Evolutionary conservation across 2,888 invertebrate species (phyloP), one percentile per base, ranked within the genome.

Genomic region (Hypomecis punctinalis): DNA sequence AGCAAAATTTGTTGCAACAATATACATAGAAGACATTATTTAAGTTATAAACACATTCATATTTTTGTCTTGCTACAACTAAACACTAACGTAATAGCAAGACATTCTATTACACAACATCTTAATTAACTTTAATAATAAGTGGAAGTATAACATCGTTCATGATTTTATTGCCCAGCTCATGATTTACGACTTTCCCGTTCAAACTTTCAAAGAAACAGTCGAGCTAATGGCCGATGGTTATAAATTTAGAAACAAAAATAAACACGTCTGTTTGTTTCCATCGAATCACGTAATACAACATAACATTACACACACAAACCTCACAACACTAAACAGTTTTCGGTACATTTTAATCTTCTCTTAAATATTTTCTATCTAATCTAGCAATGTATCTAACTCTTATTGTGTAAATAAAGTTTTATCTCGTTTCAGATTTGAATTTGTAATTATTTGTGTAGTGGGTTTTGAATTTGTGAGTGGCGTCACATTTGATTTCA

Each of bases 341-440:
- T 84, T 84, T 86, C 83, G 78, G 78, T 83, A 83, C 79, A 87
- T 83, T 90, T 85, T 87, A 84, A 84, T 88, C 90, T 91, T 90
- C 88, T 91, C 90, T 88, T 91, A 86, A 89, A 90, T 90, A 91
- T 91, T 93, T 91, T 89, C 91, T 91, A 85, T 92, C 91, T 92
- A 90, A 91, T 82, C 85, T 91, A 91, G 91, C 84, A 75, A 84
- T 86, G 86, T 90, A 89, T 84, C 85, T 89, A 89, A 91, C 84
- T 90, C 86, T 89, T 88, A 88, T 86, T 83, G 88, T 93, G 91
- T 92, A 92, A 91, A 92, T 92, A 92, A 91, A 82, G 84, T 92
- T 86, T 89, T 85, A 85, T 88, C 88, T 90, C 83, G 83, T 93
- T 91, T 88, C 92, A 92, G 92, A 91, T 86, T 88, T 89, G 74